These are phyloP conservation scores for Oithona nana DNA, from an alignment of 2,888 invertebrate genomes.

Conservation along the genomic window DNA sequence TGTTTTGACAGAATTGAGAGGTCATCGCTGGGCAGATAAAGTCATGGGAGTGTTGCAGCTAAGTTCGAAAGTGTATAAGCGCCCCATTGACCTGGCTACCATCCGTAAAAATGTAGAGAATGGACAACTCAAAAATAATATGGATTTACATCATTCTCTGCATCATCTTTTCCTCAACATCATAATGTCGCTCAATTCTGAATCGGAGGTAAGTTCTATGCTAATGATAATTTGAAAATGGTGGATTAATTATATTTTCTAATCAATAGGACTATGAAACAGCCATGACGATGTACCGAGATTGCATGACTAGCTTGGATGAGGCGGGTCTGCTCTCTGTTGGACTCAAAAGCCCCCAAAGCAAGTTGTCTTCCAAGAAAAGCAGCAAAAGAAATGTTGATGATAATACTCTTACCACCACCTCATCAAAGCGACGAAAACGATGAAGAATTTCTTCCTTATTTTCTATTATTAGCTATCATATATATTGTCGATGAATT, in stretches of 20 bases:
- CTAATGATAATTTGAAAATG: background rate
- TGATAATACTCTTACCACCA: too few species aligned
- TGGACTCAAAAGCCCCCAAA: background rate
- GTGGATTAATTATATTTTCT: background rate
- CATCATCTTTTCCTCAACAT: background rate
- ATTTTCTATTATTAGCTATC: too few species aligned
- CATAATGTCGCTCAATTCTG: background rate
- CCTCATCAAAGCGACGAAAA: too few species aligned
- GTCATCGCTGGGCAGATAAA: background rate
- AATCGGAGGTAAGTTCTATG: background rate
- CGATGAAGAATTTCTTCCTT: too few species aligned
- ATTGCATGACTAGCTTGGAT: background rate
- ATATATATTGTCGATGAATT: too few species aligned
- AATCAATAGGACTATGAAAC: background rate
- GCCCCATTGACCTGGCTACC: background rate
- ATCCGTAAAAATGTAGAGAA: background rate
- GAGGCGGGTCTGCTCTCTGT: background rate
- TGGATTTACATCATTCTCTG: background rate
- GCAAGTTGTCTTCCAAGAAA: too few species aligned
- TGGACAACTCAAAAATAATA: background rate
- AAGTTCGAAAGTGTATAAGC: background rate
- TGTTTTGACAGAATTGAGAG: background rate
- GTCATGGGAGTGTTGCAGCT: background rate
- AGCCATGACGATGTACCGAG: background rate
- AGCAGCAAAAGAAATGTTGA: too few species aligned